Percentiles rank a stretch among this genome's conserved stretches.
phyloP scores from a whole-genome alignment of 1,140 invertebrate genomes.

The Trichonephila inaurata region DNA sequence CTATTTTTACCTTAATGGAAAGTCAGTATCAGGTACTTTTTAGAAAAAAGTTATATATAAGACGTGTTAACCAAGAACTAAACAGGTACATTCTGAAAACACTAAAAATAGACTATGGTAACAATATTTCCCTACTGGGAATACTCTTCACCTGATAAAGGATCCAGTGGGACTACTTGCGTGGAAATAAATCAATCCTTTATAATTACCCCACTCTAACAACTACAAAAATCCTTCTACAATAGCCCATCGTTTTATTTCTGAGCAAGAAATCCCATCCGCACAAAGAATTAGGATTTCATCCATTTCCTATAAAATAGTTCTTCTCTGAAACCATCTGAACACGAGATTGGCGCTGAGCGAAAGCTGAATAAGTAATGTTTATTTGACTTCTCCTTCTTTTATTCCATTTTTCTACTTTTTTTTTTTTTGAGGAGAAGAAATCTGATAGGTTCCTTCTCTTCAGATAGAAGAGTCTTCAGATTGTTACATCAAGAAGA shows the following conservation, averaged over 20 bases:
- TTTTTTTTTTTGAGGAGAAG: slow-evolving; percentile 37
- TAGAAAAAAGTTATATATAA: too few species aligned
- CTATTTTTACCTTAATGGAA: too few species aligned
- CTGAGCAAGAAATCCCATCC: slow-evolving; percentile 32
- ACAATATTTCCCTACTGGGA: neutral
- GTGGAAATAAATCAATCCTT: slow-evolving; percentile 16
- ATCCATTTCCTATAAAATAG: slow-evolving; percentile 38
- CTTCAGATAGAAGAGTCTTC: slow-evolving; percentile 36
- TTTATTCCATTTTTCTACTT: slow-evolving; percentile 29
- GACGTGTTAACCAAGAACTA: too few species aligned
- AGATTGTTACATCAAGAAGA: slow-evolving; percentile 66
- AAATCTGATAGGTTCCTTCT: slow-evolving; percentile 53
- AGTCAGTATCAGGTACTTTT: too few species aligned
- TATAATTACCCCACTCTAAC: slow-evolving; percentile 5
- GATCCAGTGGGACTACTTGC: neutral
- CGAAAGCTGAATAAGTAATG: slow-evolving; percentile 74
- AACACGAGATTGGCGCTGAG: slow-evolving; percentile 53
- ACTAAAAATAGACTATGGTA: neutral
- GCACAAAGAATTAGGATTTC: slow-evolving; percentile 23
- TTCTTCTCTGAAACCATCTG: slow-evolving; percentile 1
- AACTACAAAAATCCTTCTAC: neutral
- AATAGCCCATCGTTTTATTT: neutral
- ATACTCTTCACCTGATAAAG: neutral
- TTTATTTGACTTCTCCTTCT: slow-evolving; percentile 72
- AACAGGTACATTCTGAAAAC: too few species aligned